Conservation (phyloP, 1,140 invertebrate species). For the Ceratina australensis region DNA sequence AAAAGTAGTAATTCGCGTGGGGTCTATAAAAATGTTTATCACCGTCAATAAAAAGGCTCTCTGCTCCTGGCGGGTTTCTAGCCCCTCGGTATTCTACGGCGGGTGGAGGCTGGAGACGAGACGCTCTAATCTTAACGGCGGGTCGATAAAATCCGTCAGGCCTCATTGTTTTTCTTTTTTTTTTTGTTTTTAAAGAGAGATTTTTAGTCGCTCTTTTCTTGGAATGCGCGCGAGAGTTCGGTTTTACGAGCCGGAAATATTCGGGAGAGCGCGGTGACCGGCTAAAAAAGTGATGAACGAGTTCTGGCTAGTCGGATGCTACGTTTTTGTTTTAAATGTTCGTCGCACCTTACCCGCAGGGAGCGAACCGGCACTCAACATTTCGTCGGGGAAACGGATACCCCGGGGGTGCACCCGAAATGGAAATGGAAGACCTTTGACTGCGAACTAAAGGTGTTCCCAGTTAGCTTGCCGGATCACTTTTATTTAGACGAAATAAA, state of each 20-base stretch:
- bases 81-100: conserved; percentile 10
- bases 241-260: conserved; percentile 46
- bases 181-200: conserved; percentile 56
- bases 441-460: neutral
- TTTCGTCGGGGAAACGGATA: neutral
- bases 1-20: conserved; percentile 76
- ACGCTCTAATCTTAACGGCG: conserved; percentile 73
- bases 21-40: conserved; percentile 78
- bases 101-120: neutral
- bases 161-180: conserved; percentile 58
- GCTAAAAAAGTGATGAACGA: conserved; percentile 37
- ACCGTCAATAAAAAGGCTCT: conserved; percentile 74
- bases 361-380: neutral
- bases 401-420: neutral
- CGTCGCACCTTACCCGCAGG: neutral
- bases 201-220: conserved; percentile 21
- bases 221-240: neutral
- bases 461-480: neutral
- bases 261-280: conserved; percentile 24
- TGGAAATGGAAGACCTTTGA: conserved; percentile 16
- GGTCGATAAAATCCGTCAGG: conserved; percentile 63
- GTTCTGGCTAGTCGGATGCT: conserved; percentile 7
- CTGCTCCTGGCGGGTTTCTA: conserved; percentile 52
- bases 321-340: conserved; percentile 27
- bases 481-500: conserved; percentile 24